Evolutionary conservation across 2,797 vertebrate genomes (phyloP).

Genomic region (Pogonophryne albipinna): DNA sequence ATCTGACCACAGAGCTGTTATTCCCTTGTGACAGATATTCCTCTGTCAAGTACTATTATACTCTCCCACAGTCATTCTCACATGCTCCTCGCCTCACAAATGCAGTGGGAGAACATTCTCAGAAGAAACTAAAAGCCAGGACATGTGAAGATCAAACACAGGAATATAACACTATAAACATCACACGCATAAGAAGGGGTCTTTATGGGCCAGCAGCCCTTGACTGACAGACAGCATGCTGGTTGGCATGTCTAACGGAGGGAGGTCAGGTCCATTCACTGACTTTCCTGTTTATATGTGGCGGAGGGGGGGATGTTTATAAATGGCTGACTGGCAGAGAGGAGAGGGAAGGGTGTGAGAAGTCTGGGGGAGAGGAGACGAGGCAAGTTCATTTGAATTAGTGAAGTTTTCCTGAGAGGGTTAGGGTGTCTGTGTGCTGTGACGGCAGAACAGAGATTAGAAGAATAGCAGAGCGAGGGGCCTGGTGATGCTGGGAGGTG

Average conservation of each 20-base stretch:
- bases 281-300: constrained; percentile 80
- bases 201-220: constrained; percentile 48
- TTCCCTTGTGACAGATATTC: constrained; percentile 72
- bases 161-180: constrained; percentile 71
- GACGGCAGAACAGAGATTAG: constrained; percentile 46
- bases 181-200: constrained; percentile 58
- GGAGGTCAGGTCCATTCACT: constrained; percentile 67
- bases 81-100: constrained; percentile 38
- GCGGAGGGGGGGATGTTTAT: constrained; percentile 62
- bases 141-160: constrained; percentile 61
- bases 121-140: constrained; percentile 29
- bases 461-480: constrained; percentile 6
- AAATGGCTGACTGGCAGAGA: constrained; percentile 66
- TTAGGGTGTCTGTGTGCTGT: constrained; percentile 46
- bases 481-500: constrained; percentile 2
- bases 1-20: constrained; percentile 64
- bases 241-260: constrained; percentile 62
- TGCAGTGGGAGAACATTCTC: constrained; percentile 27
- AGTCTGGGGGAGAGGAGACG: constrained; percentile 16
- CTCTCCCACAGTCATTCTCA: constrained; percentile 63
- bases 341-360: constrained; percentile 49
- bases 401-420: constrained; percentile 45
- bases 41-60: constrained; percentile 68
- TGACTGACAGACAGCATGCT: constrained; percentile 73
- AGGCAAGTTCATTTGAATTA: constrained; percentile 37